Base-by-base conservation (phyloP, 2,888 invertebrate species). In the Agrochola lota region DNA sequence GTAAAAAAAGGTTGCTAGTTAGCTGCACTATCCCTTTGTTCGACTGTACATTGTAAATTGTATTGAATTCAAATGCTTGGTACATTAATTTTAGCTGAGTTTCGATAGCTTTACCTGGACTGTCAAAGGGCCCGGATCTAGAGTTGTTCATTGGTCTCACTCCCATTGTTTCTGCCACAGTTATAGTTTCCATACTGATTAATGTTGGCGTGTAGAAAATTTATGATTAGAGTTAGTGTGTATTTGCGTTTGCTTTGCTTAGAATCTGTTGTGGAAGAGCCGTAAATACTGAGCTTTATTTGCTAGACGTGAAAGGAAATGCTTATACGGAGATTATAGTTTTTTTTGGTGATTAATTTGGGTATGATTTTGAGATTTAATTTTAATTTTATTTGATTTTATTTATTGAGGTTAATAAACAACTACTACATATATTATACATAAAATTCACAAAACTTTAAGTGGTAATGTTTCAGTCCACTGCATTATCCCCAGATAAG, bases 11-110 rank as follows among this genome's bases (percentile, higher is more conserved):
- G 3, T 49, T 26, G 17, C 35, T 1, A 40, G 23, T 62, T 52
- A 62, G 6, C 30, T 8, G 9, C 12, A 11, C 46, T n/a, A 63
- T 57, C 11, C 35, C 55, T 63, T 78, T 40, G 46, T 74, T 78
- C 2, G 46, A 55, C 15, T 23, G 63, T 81, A 57, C 57, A 46
- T 71, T 63, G 63, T 79, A 77, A 80, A 79, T 76, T 66, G 74
- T 74, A 87, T 84, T 80, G 76, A 79, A 85, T 84, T 77, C 84
- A 86, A 87, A 84, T 84, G 71, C 76, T 64, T 55, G 64, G 66
- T 74, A 66, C 75, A 85, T 85, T 85, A 71, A 85, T 83, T 86
- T 80, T 74, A 77, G 70, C 68, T 68, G 63, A 43, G 73, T 74
- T 73, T 69, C 78, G 81, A 69, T 75, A 64, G 77, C 67, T 86